phyloP scores from a whole-genome alignment of 2,888 invertebrate species.

The Steinernema carpocapsae region DNA sequence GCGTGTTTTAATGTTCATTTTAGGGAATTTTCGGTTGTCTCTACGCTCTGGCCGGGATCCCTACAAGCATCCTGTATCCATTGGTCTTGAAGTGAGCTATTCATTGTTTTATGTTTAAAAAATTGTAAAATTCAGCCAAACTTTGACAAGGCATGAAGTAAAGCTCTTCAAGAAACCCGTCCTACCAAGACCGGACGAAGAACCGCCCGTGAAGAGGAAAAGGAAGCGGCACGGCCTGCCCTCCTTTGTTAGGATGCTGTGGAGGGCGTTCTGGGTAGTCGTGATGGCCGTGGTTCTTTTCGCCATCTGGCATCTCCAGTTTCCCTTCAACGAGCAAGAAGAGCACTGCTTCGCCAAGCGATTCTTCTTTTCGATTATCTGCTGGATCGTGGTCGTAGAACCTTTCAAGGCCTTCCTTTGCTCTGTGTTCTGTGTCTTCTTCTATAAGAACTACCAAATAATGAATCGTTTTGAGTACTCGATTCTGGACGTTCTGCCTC shows the following conservation, averaged over 20 bases:
- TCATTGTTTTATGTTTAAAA: not conserved
- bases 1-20: not conserved
- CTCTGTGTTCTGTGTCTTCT: constrained; percentile 3
- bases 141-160: not conserved
- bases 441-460: not conserved
- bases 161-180: not conserved
- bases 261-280: not conserved
- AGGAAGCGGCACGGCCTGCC: not conserved
- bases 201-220: not conserved
- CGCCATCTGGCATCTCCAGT: constrained; percentile 37
- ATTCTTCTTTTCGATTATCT: constrained; percentile 42
- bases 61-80: not conserved
- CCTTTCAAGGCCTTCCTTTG: constrained; percentile 42
- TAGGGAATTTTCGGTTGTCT: not conserved
- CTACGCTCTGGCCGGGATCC: constrained; percentile 11
- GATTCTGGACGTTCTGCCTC: constrained; percentile 28
- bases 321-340: constrained; percentile 45
- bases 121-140: not conserved
- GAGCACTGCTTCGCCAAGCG: constrained; percentile 48
- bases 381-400: constrained; percentile 49
- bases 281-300: not conserved
- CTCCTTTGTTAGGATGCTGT: not conserved
- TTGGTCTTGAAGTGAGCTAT: not conserved
- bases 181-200: not conserved
- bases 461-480: constrained; percentile 30